phyloP scores from a whole-genome alignment of 2,888 invertebrate species.

The Merodon equestris region DNA sequence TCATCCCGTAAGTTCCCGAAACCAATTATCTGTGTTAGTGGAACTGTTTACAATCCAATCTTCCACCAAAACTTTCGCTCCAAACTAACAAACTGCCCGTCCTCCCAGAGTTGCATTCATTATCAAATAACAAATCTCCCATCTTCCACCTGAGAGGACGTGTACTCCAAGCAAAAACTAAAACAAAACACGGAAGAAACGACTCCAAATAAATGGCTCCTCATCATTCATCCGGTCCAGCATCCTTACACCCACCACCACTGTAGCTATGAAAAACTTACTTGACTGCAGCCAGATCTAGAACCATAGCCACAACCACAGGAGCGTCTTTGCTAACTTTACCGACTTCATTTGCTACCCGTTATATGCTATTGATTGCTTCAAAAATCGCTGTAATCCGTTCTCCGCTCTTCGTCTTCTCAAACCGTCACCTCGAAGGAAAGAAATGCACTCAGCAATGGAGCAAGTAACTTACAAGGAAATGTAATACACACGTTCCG shows the following conservation, averaged over 20 bases:
- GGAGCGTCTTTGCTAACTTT: constrained; percentile 27
- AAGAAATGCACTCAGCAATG: constrained; percentile 45
- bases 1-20: too few relatives aligned
- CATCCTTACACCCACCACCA: not conserved
- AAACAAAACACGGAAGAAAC: too few relatives aligned
- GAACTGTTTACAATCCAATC: too few relatives aligned
- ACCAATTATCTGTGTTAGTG: not conserved
- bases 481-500: constrained; percentile 64
- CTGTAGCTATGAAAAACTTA: constrained; percentile 15
- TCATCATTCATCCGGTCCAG: constrained; percentile 33
- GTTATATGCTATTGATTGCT: constrained; percentile 65
- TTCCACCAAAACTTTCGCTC: too few relatives aligned
- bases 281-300: not conserved
- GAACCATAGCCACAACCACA: constrained; percentile 24
- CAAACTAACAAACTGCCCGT: too few relatives aligned
- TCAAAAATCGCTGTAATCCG: constrained; percentile 63
- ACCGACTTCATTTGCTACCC: constrained; percentile 66
- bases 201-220: constrained; percentile 24
- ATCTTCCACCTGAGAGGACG: constrained; percentile 43
- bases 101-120: too few relatives aligned
- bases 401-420: constrained; percentile 25
- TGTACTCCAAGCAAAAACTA: constrained; percentile 30
- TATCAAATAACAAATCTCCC: not conserved
- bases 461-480: constrained; percentile 36
- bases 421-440: constrained; percentile 50